Conservation (phyloP, 2,888 invertebrate species). For the Caenorhabditis sp. region DNA sequence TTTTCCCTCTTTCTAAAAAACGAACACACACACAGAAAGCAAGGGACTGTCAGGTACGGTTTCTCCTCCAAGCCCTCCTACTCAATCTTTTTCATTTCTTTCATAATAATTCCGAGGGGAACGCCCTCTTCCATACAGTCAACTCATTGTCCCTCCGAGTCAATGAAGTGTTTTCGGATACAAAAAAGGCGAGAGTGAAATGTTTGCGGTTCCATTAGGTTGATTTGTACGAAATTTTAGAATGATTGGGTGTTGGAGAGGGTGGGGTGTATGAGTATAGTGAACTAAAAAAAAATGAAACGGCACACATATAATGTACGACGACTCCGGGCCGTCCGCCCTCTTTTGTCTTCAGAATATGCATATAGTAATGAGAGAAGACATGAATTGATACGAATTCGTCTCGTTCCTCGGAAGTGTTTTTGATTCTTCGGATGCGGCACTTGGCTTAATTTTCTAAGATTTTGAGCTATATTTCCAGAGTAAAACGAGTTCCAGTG, state of each 20-base stretch:
- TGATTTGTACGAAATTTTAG: slow-evolving; percentile 32
- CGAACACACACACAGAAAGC: background rate
- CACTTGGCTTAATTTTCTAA: too few relatives aligned
- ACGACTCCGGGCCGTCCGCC: slow-evolving; percentile 23
- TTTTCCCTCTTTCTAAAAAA: slow-evolving; percentile 37
- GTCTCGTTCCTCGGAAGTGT: background rate
- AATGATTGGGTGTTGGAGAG: background rate
- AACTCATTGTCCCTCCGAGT: slow-evolving; percentile 41
- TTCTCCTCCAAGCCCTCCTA: slow-evolving; percentile 11
- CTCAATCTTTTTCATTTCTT: slow-evolving; percentile 26
- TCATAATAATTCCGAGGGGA: slow-evolving; percentile 37
- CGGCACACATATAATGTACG: slow-evolving; percentile 25
- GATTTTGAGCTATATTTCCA: too few relatives aligned
- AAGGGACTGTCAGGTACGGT: slow-evolving; percentile 48
- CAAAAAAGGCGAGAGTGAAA: slow-evolving; percentile 15
- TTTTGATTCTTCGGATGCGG: background rate
- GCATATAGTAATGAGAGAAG: slow-evolving; percentile 57
- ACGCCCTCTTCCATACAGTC: slow-evolving; percentile 14
- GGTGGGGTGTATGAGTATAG: slow-evolving; percentile 16
- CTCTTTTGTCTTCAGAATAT: slow-evolving; percentile 53
- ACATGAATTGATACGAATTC: slow-evolving; percentile 31
- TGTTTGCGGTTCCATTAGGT: slow-evolving; percentile 63
- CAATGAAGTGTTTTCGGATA: slow-evolving; percentile 60
- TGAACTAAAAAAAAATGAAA: slow-evolving; percentile 30
- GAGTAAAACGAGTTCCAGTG: too few relatives aligned